Evolutionary conservation across 1,140 invertebrate genomes (phyloP), one percentile per base, ranked within the genome.

Genomic region (Macrosteles quadrilineatus): DNA sequence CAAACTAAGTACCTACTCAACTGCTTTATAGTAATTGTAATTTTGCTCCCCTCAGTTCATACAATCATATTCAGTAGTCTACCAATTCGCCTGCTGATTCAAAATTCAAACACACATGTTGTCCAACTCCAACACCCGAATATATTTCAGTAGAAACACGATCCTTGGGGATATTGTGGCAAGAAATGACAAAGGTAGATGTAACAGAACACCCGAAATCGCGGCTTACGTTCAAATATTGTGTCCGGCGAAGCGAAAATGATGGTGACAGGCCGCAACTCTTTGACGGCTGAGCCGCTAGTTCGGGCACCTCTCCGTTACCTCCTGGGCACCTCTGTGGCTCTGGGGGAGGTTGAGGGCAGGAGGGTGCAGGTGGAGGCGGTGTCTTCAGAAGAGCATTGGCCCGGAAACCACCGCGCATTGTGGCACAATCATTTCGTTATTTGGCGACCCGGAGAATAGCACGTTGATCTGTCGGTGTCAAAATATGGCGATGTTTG

Each of bases 401-500:
- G 4, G 47, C n/a, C 47, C 47, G 47, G 47, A 50, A 50, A 50
- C 47, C 47, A 4, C 4, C 47, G 47, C 32, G 4, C 32, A 36
- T 50, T 23, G n/a, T 19, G 47, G 47, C 4, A 50, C n/a, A 3
- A n/a, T 50, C 47, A 50, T 50, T 50, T 50, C 47, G 21, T 50
- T 50, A 11, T 19, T 19, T 19, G 17, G 17, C 47, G 21, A 50
- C 21, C 47, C n/a, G 6, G 47, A n/a, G n/a, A 6, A 50, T 11
- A 9, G 47, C 47, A n/a, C 47, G 21, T 36, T 36, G 47, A 50
- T 50, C 47, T 50, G 47, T 50, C 47, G 47, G 47, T 50, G 47
- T 50, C 47, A 50, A 50, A 50, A 50, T 50, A 50, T 19, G 21
- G 47, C 36, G 47, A 23, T 50, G 47, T 50, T 50, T 50, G 47